Base-by-base conservation (phyloP, 2,888 invertebrate species). In the Coleophora deauratella region DNA sequence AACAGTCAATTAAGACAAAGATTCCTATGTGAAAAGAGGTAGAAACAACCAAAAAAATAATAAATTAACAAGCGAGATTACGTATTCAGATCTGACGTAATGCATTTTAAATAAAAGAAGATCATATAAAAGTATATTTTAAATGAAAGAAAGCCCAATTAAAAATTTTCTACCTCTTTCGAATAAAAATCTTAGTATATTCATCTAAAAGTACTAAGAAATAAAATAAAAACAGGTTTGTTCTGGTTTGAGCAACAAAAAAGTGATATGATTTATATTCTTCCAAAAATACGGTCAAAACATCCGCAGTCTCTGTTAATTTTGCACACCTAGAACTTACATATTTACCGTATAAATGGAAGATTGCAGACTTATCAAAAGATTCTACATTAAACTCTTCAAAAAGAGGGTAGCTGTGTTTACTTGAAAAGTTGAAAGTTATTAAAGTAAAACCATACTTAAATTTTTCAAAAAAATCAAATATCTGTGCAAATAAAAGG, bases 1-100 rank as follows among this genome's bases (percentile, higher is more conserved):
- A 74, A 72, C 69, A 78, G 74, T 79, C 75, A 72, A n/a, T 64
- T 72, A 69, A 68, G 63, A 73, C 78, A 78, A 37, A 49, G 37
- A 37, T 30, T 37, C 45, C 37, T 49, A 51, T 45, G 45, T 48
- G 40, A 33, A 21, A 30, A 31, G 31, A 31, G 31, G 31, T 31
- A 31, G 11, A 31, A 4, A 1, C 9, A 31, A 4, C 1, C 9
- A 10, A 9, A 31, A 31, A n/a, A 31, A 31, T 21, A 4, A 21
- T 21, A 21, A 21, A 21, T 21, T n/a, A n/a, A n/a, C n/a, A 21
- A 21, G 21, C 21, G 21, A 21, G 21, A 21, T 21, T 21, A 21
- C 6, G 21, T 21, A 21, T 4, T 4, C 21, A 21, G 21, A 21
- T 21, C 21, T 33, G n/a, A 33, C n/a, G 12, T n/a, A n/a, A n/a